Conservation (phyloP, 2,113 vertebrate genomes). For the Proterorhinus semilunaris region DNA sequence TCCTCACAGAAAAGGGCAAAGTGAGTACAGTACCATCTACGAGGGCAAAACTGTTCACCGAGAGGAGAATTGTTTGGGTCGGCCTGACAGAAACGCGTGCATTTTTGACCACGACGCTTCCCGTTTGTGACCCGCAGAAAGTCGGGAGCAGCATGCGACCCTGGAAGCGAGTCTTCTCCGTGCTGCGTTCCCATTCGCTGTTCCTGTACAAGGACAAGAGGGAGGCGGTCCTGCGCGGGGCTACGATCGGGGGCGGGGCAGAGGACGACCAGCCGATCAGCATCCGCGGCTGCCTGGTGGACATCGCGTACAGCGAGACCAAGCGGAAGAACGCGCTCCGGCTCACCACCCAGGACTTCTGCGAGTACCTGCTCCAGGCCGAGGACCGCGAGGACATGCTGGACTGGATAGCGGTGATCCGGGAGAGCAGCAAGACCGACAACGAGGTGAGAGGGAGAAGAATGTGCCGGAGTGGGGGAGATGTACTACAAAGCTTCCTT, state of each 20-base stretch:
- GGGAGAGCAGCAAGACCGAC: conserved; percentile 94
- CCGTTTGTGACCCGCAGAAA: conserved; percentile 76
- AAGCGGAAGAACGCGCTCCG: conserved; percentile 95
- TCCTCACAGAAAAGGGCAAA: conserved; percentile 97
- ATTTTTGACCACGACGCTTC: background rate
- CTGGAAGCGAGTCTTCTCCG: conserved; percentile 92
- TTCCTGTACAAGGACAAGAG: conserved; percentile 96
- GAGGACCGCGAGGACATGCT: conserved; percentile 98
- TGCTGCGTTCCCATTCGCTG: conserved; percentile 88
- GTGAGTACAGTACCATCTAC: conserved; percentile 61
- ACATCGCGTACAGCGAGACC: conserved; percentile 98
- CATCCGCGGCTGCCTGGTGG: conserved; percentile 95
- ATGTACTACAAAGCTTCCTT: too few species aligned
- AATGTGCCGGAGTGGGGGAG: too few species aligned
- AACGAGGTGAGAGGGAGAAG: conserved; percentile 67
- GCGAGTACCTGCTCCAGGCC: conserved; percentile 99
- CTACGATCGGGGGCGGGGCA: conserved; percentile 60
- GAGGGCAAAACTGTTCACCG: background rate
- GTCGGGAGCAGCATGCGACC: conserved; percentile 92
- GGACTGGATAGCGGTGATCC: conserved; percentile 94
- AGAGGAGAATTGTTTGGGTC: background rate
- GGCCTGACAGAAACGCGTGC: accelerated
- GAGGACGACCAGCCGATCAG: conserved; percentile 95
- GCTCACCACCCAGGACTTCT: conserved; percentile 98
- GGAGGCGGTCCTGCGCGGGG: conserved; percentile 83